phyloP scores from a whole-genome alignment of 2,113 vertebrate species.

The Calypte anna region DNA sequence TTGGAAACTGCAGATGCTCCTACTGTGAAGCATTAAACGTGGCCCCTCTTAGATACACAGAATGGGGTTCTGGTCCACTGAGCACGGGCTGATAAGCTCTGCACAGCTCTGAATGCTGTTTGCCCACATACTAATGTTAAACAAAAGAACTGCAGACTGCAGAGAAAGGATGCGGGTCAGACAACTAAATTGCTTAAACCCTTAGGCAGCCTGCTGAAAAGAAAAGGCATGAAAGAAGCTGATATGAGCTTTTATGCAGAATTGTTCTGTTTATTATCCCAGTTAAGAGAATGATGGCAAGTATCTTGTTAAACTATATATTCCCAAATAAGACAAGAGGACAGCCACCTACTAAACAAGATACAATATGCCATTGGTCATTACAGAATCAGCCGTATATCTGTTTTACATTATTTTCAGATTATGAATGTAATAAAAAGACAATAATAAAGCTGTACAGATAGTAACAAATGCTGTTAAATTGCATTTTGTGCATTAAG shows the following conservation, averaged over 20 bases:
- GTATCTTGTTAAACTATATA: conserved; percentile 75
- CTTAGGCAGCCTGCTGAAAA: conserved; percentile 84
- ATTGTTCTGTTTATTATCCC: conserved; percentile 84
- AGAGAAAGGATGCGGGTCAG: conserved; percentile 82
- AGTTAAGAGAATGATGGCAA: conserved; percentile 82
- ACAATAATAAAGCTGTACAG: conserved; percentile 53
- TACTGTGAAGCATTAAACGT: conserved; percentile 82
- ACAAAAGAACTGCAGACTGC: conserved; percentile 85
- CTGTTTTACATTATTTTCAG: conserved; percentile 63
- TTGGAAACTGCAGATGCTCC: conserved; percentile 80
- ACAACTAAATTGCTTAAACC: conserved; percentile 86
- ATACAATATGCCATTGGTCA: conserved; percentile 70
- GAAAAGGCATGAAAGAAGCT: conserved; percentile 82
- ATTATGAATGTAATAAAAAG: conserved; percentile 67
- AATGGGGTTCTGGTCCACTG: conserved; percentile 83
- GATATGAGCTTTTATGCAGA: conserved; percentile 84
- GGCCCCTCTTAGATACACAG: conserved; percentile 81
- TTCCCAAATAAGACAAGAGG: conserved; percentile 71
- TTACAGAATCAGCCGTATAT: conserved; percentile 49
- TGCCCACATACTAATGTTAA: conserved; percentile 88
- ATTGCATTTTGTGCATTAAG: conserved; percentile 40
- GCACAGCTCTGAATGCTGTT: conserved; percentile 84
- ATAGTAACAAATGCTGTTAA: conserved; percentile 49
- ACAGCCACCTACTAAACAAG: conserved; percentile 64
- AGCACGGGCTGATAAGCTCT: conserved; percentile 83